phyloP scores from a whole-genome alignment of 2,113 vertebrate species.

The Gasterosteus aculeatus region DNA sequence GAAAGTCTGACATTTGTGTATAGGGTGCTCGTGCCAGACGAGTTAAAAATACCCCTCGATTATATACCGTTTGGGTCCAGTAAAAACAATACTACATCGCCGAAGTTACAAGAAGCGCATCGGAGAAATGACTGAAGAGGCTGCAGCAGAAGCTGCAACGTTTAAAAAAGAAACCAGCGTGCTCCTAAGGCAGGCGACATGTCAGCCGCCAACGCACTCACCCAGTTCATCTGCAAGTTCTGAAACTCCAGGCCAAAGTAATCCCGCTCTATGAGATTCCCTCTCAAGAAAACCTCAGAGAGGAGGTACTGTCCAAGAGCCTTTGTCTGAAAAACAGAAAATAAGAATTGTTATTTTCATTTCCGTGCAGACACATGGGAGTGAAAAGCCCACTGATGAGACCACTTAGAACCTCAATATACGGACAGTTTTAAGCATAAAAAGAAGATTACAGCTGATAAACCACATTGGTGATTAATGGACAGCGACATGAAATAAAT shows the following conservation, averaged over 20 bases:
- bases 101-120: not conserved
- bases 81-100: constrained; percentile 36
- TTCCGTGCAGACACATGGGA: constrained; percentile 13
- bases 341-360: constrained; percentile 36
- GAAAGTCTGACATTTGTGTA: constrained; percentile 49
- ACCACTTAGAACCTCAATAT: not conserved
- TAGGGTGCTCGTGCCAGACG: constrained; percentile 16
- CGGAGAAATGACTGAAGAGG: not conserved
- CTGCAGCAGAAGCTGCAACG: not conserved
- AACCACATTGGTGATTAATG: not conserved
- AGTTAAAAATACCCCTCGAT: constrained; percentile 48
- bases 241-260: constrained; percentile 98
- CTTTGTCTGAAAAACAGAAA: constrained; percentile 81
- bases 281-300: constrained; percentile 86
- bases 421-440: not conserved
- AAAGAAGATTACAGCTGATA: not conserved
- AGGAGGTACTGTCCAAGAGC: constrained; percentile 84
- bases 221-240: constrained; percentile 90
- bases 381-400: constrained; percentile 10
- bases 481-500: not conserved
- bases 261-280: constrained; percentile 93
- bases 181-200: too few species aligned
- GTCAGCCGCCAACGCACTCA: constrained; percentile 66
- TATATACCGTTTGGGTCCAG: constrained; percentile 36
- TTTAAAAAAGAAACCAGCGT: not conserved